Evolutionary conservation across 1,140 invertebrate genomes (phyloP), one percentile per base, ranked within the genome.

Genomic region (Octopus sinensis): DNA sequence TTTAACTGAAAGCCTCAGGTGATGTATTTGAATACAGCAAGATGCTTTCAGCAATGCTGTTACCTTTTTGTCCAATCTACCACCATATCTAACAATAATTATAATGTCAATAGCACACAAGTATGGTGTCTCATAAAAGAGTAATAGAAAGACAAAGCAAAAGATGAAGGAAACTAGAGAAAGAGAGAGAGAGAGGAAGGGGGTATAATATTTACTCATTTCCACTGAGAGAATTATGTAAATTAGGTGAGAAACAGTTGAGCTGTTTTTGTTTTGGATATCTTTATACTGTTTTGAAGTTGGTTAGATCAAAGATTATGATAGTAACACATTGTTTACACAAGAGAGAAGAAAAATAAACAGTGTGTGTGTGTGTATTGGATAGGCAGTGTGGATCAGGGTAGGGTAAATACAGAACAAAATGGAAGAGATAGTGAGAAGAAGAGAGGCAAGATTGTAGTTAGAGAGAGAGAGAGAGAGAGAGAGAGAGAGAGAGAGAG

Each of bases 231-330:
- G 43, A 23, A 78, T 78, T 78, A 13, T 43, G 13, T 51, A 51
- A n/a, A 78, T 17, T 51, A 13, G 13, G 76, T 78, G 43, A 78
- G 76, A n/a, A 51, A 78, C 12, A 78, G 43, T 51, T 23, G 76
- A n/a, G 12, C 13, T 17, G 51, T 51, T 43, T 43, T 43, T 43
- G 30, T 43, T 43, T 43, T 43, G 30, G 13, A 71, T 23, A 71
- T 71, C 68, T 13, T 23, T 71, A 13, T 23, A 13, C 68, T 71
- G 68, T 23, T 23, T 71, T 71, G 23, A 13, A 71, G 68, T 71
- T 13, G 23, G 68, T 23, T 71, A 71, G 23, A 71, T 71, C 13
- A 71, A 71, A 71, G 23, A 71, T 71, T 71, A 23, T 71, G 13
- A 13, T 13, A 13, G 13, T 13, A 13, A 71, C 23, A 71, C 23